Evolutionary conservation across 2,888 invertebrate species (phyloP), one percentile per base, ranked within the genome.

Genomic region (Drosophila kanekoi): DNA sequence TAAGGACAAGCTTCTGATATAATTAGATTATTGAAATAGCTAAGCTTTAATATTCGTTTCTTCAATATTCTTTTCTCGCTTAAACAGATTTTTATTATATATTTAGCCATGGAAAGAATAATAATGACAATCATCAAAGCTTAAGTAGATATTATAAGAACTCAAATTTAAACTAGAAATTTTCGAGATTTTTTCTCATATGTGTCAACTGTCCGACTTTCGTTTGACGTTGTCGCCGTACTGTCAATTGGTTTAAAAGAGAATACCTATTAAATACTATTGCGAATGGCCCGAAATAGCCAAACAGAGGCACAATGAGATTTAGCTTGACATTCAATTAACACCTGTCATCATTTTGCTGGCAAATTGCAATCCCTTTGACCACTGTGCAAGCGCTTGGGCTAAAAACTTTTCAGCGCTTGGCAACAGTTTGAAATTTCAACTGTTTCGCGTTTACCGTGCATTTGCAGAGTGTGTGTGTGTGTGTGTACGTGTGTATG

Each of bases 371-470:
- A 9, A n/a, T 53, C 38, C 37, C 16, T 48, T 48, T 20, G 13
- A 45, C 72, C 81, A 85, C 76, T 80, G 86, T 72, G 59, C 64
- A 49, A 63, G 40, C 63, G 57, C 53, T 78, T 81, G 57, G 63
- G 57, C 61, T 79, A 72, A 79, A 82, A 79, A 75, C 32, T 82
- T 81, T 68, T 60, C 72, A 63, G 81, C 81, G 84, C 87, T 86
- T 87, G 57, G 84, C 83, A 83, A 87, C 87, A 87, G 77, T 70
- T 72, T 73, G 33, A 63, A 66, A 67, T 63, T 60, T 76, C 54
- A 38, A 59, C 58, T 40, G 57, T 52, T 63, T 67, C n/a, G 59
- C 58, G 54, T 72, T 67, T 43, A 60, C 52, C 61, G 54, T 75
- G 72, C 67, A 63, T 37, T 62, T 40, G 37, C 43, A 20, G 18